Percentiles rank a stretch among this genome's conserved stretches.
Evolutionary conservation across 2,113 vertebrate species (phyloP).

Genomic region (Sminthopsis crassicaudata): DNA sequence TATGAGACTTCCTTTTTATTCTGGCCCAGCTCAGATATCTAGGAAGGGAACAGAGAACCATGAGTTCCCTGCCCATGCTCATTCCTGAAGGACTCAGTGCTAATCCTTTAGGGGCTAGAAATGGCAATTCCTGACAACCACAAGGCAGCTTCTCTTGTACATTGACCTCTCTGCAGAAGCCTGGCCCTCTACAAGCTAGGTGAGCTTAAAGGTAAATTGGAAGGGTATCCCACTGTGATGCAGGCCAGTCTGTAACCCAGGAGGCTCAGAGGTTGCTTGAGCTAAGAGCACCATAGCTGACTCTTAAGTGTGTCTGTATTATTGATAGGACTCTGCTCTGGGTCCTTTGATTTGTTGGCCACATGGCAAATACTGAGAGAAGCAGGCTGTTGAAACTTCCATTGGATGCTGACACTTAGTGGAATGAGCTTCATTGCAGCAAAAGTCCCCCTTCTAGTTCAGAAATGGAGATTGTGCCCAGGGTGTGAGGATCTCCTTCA

Average conservation of each 20-base stretch:
- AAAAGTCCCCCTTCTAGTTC: background rate
- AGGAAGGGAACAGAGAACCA: background rate
- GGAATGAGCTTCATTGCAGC: background rate
- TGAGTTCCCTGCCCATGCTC: too few relatives aligned
- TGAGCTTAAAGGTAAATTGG: background rate
- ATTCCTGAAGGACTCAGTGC: background rate
- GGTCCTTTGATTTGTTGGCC: background rate
- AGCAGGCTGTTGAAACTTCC: background rate
- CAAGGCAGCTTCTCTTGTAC: background rate
- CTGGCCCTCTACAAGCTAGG: accelerated
- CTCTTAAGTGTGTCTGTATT: accelerated
- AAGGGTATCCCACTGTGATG: too few relatives aligned
- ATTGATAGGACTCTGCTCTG: background rate
- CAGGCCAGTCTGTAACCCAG: background rate
- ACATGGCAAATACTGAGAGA: background rate
- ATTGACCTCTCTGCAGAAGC: too few relatives aligned
- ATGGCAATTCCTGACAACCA: background rate
- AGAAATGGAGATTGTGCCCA: too few relatives aligned
- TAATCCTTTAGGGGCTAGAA: background rate
- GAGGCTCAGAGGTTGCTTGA: background rate
- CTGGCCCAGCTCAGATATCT: background rate
- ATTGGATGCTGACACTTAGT: accelerated
- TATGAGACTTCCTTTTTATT: background rate
- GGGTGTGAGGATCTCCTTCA: too few relatives aligned
- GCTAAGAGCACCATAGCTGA: accelerated